These are phyloP conservation scores for Nymphalis urticae DNA, from an alignment of 2,888 invertebrate species.

Conservation along the genomic window DNA sequence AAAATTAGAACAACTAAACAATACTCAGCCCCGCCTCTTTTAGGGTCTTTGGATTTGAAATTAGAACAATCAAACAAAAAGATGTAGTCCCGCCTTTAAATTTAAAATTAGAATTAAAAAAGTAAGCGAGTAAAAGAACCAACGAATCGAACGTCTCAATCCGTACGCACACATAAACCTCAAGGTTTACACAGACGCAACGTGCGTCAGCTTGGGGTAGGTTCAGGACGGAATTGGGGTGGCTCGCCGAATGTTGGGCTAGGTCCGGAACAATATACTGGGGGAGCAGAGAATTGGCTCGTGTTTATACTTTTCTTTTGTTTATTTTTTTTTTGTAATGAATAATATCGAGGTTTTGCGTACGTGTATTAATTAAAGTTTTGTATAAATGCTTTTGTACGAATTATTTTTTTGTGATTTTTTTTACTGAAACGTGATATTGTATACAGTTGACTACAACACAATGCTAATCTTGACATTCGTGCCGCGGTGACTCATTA, in stretches of 20 bases:
- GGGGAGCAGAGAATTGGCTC: conserved; percentile 47
- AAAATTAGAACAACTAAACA: conserved; percentile 18
- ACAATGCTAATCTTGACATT: conserved; percentile 36
- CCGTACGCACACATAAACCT: conserved; percentile 40
- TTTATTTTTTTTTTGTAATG: conserved; percentile 32
- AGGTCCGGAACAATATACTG: conserved; percentile 69
- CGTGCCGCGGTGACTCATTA: conserved; percentile 30
- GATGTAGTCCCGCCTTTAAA: conserved; percentile 26
- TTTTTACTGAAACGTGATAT: conserved; percentile 14
- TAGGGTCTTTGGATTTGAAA: conserved; percentile 17
- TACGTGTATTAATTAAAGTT: not conserved
- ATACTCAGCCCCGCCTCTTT: conserved; percentile 3
- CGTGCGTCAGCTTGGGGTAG: conserved; percentile 66
- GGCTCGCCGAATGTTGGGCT: conserved; percentile 74
- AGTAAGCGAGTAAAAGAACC: conserved; percentile 33
- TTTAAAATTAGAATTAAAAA: conserved; percentile 42
- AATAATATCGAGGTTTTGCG: conserved; percentile 1
- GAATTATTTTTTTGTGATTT: not conserved
- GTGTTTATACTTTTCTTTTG: conserved; percentile 34
- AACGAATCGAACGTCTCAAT: conserved; percentile 50
- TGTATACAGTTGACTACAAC: conserved; percentile 29
- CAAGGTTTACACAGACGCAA: conserved; percentile 37
- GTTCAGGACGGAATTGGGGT: conserved; percentile 75
- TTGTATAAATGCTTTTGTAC: conserved; percentile 18
- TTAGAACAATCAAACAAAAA: conserved; percentile 18